phyloP scores from a whole-genome alignment of 1,140 invertebrate genomes.

The Laodelphax striatellus region DNA sequence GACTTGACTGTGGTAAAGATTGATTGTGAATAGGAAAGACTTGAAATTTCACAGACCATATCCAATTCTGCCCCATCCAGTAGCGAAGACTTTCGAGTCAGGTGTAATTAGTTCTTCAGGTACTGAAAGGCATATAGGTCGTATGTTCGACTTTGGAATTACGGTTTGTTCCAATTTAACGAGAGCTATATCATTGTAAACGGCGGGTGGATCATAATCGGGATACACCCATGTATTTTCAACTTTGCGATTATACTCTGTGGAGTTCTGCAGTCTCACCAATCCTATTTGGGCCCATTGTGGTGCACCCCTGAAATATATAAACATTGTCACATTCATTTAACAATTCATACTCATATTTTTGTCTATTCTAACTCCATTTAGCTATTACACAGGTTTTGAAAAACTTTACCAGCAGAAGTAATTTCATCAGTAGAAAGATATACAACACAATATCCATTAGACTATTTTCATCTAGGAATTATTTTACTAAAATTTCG shows the following conservation, averaged over 20 bases:
- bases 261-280: constrained; percentile 19
- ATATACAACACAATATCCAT: no score
- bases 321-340: constrained; percentile 8
- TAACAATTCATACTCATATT: no score
- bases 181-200: constrained; percentile 35
- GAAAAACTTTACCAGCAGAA: no score
- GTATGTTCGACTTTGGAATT: constrained; percentile 22
- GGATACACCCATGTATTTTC: constrained; percentile 32
- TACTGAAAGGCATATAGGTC: constrained; percentile 34
- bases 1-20: no score
- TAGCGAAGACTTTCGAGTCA: constrained; percentile 23
- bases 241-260: constrained; percentile 8
- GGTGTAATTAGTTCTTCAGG: constrained; percentile 2
- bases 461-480: no score
- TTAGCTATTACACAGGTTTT: no score
- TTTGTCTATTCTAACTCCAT: no score
- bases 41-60: constrained; percentile 23
- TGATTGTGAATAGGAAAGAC: no score
- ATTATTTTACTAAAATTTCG: no score
- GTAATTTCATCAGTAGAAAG: no score
- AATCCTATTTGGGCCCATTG: constrained; percentile 27
- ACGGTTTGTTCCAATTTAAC: constrained; percentile 26
- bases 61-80: constrained; percentile 23
- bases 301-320: constrained; percentile 25
- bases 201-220: constrained; percentile 35